Evolutionary conservation across 2,888 invertebrate species (phyloP).

Genomic region (Mesoligia furuncula): DNA sequence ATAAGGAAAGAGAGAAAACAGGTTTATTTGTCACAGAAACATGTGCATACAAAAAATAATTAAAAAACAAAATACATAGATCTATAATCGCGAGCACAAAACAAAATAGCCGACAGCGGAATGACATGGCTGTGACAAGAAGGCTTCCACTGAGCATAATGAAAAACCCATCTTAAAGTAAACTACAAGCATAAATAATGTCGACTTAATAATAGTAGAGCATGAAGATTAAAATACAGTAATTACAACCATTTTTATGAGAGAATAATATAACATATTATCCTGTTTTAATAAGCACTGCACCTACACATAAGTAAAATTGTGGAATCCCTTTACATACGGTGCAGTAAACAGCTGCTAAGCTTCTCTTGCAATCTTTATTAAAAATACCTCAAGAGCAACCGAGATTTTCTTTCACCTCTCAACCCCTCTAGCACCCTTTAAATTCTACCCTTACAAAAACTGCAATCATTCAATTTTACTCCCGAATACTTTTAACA

Average conservation of each 20-base stretch:
- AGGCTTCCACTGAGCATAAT: not conserved
- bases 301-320: not conserved
- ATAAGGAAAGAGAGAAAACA: not conserved
- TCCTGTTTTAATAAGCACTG: not conserved
- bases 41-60: not conserved
- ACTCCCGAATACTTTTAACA: conserved; percentile 39
- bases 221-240: not conserved
- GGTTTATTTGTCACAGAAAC: not conserved
- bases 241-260: not conserved
- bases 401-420: not conserved
- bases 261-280: conserved; percentile 2
- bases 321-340: not conserved
- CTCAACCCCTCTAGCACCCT: not conserved
- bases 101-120: not conserved
- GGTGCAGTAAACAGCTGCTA: not conserved
- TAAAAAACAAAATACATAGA: not conserved
- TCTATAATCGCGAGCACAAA: not conserved
- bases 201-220: not conserved
- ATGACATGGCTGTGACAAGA: not conserved
- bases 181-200: not conserved
- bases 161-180: not conserved
- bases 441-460: conserved; percentile 15
- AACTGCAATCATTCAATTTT: conserved; percentile 43
- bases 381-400: conserved; percentile 15
- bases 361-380: not conserved